phyloP scores from a whole-genome alignment of 2,797 vertebrate genomes.

The Sparus aurata region DNA sequence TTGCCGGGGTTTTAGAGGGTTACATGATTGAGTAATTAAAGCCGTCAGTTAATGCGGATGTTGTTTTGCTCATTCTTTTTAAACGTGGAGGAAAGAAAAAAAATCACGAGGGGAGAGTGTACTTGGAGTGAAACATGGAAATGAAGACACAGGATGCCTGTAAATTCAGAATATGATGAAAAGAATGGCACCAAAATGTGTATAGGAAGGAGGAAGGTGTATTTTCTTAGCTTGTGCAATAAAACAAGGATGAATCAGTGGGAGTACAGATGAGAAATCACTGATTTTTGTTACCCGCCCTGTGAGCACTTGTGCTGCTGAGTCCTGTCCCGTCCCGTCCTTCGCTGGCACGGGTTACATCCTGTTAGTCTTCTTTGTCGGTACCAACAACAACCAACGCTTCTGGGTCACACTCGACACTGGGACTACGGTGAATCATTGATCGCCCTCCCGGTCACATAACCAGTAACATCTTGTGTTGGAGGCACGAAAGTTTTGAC shows the following conservation, averaged over 20 bases:
- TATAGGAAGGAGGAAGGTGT: background rate
- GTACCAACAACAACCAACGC: constrained; percentile 48
- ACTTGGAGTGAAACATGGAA: background rate
- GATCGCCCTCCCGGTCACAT: constrained; percentile 38
- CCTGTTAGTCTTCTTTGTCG: constrained; percentile 42
- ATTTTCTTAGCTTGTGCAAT: background rate
- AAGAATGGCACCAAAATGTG: background rate
- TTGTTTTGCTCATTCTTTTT: constrained; percentile 31
- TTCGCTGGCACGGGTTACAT: constrained; percentile 37
- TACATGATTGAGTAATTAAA: constrained; percentile 64
- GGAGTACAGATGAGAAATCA: constrained; percentile 28
- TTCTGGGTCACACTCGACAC: constrained; percentile 54
- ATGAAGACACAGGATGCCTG: background rate
- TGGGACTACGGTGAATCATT: constrained; percentile 55
- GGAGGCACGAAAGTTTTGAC: constrained; percentile 36
- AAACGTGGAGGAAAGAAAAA: background rate
- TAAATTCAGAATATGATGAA: background rate
- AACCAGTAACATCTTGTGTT: constrained; percentile 35
- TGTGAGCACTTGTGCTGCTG: constrained; percentile 1
- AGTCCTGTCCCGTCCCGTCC: constrained; percentile 25
- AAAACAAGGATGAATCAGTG: constrained; percentile 24
- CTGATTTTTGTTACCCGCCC: constrained; percentile 17
- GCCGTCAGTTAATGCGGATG: constrained; percentile 43
- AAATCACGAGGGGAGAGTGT: background rate
- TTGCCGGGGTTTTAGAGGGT: constrained; percentile 57